These are phyloP conservation scores for Notodonta ziczac DNA, from an alignment of 2,888 invertebrate genomes.

Conservation along the genomic window DNA sequence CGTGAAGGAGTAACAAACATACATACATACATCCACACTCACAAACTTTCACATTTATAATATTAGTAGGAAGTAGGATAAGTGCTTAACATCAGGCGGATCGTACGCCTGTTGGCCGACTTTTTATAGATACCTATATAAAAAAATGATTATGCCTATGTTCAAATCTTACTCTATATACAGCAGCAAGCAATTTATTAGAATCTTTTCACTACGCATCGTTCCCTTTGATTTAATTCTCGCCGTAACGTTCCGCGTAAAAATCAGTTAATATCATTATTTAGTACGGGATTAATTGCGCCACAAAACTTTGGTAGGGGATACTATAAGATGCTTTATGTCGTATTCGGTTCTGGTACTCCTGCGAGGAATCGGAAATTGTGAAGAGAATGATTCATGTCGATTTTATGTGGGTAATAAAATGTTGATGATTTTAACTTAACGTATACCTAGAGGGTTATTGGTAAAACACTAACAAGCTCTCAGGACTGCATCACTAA, in stretches of 20 bases:
- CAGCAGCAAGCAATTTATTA: not conserved
- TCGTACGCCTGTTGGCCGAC: no score
- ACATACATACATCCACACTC: no score
- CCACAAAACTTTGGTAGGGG: conserved; percentile 59
- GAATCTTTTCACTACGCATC: conserved; percentile 1
- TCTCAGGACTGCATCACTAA: no score
- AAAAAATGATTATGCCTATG: no score
- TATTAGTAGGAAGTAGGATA: no score
- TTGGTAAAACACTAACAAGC: no score
- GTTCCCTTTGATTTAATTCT: conserved; percentile 19
- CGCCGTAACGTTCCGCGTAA: conserved; percentile 48
- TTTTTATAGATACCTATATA: no score
- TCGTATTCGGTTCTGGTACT: not conserved
- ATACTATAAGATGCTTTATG: conserved; percentile 12
- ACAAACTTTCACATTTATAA: no score
- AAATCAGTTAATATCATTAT: conserved; percentile 74
- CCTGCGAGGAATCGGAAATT: not conserved
- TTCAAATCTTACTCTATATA: not conserved
- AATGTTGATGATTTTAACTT: no score
- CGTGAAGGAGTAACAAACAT: no score
- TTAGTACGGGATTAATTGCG: conserved; percentile 75
- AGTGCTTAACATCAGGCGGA: no score
- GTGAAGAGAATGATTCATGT: not conserved
- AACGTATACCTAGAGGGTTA: no score
- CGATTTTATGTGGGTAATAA: not conserved